A percentile compares a stretch with the other conserved stretches of the same genome.
phyloP scores from a whole-genome alignment of 2,888 invertebrate species.

The Eueremaeus valkanovi region DNA sequence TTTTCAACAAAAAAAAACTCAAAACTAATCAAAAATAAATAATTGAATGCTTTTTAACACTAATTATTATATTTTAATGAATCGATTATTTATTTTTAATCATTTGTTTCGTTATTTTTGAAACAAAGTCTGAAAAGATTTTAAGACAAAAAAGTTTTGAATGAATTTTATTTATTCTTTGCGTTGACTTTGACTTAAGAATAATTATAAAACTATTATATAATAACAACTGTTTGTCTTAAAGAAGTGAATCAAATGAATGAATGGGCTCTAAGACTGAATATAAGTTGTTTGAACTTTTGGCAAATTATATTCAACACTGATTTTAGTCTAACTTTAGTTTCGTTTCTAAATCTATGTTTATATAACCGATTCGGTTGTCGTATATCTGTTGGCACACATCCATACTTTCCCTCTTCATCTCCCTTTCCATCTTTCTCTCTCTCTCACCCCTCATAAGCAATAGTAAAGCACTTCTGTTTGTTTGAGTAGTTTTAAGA shows the following conservation, averaged over 20 bases:
- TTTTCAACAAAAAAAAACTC: background rate
- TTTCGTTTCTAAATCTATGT: conserved; percentile 14
- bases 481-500: background rate
- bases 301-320: conserved; percentile 4
- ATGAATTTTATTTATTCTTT: background rate
- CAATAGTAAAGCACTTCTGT: background rate
- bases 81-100: no score
- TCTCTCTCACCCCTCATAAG: background rate
- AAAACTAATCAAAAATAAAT: background rate
- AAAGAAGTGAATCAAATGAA: background rate
- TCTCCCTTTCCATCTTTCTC: no score
- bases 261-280: no score
- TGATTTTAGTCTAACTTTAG: background rate
- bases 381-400: background rate
- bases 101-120: no score
- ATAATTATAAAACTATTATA: no score
- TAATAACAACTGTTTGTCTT: background rate
- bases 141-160: conserved; percentile 1
- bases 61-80: no score
- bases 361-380: background rate
- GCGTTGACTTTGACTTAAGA: background rate
- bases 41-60: no score
- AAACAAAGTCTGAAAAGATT: no score
- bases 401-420: background rate
- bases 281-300: conserved; percentile 8